Conservation (phyloP, 2,888 invertebrate genomes). For the Lampropteryx suffumata region DNA sequence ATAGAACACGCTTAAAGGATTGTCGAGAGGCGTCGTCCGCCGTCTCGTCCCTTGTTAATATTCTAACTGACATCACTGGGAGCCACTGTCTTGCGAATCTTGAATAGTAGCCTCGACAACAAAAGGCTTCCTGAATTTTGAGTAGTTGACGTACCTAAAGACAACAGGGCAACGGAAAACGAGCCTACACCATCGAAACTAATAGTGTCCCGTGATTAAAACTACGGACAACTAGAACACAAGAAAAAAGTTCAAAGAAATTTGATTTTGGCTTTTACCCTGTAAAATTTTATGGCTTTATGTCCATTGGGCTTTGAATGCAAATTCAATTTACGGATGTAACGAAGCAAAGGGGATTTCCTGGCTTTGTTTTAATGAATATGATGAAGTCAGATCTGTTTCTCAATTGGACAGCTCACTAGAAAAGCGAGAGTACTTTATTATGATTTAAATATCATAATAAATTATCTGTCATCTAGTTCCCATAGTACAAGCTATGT, state of each 20-base stretch:
- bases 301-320: constrained; percentile 18
- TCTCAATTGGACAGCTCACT: constrained; percentile 1
- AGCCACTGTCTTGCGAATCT: constrained; percentile 66
- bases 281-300: constrained; percentile 33
- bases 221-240: constrained; percentile 39
- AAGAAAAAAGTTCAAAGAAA: no score
- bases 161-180: constrained; percentile 46
- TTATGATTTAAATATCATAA: no score
- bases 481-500: no score
- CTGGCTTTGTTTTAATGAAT: constrained; percentile 17
- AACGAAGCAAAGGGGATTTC: constrained; percentile 12
- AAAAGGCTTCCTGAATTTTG: constrained; percentile 70
- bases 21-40: constrained; percentile 49
- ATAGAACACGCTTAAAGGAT: constrained; percentile 53
- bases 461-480: no score
- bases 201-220: constrained; percentile 51
- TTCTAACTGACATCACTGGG: constrained; percentile 65
- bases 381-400: constrained; percentile 12
- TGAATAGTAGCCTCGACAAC: constrained; percentile 66
- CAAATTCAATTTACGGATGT: constrained; percentile 18
- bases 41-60: constrained; percentile 68
- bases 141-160: constrained; percentile 55
- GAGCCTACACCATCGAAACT: constrained; percentile 45
- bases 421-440: neutral
- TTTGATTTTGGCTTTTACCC: constrained; percentile 38